Conservation (phyloP, 2,888 invertebrate species). For the Acronicta psi region DNA sequence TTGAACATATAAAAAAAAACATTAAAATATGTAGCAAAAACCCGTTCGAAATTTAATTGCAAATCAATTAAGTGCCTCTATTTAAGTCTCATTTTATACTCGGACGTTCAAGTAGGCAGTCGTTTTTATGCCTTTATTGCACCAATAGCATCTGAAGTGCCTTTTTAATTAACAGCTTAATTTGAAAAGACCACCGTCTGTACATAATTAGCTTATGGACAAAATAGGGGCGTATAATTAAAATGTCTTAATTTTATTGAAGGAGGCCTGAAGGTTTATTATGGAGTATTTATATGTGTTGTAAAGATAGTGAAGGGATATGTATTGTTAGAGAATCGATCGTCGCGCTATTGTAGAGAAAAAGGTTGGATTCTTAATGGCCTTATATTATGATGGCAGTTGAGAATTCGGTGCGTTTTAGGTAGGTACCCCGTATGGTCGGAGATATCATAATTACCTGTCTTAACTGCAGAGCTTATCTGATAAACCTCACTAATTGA, state of each 20-base stretch:
- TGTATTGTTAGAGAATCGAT: constrained; percentile 24
- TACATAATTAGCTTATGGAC: constrained; percentile 69
- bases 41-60: constrained; percentile 66
- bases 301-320: constrained; percentile 69
- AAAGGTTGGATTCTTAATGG: constrained; percentile 9
- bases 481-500: constrained; percentile 19
- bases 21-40: constrained; percentile 58
- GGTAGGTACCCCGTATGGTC: neutral
- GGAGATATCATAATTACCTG: neutral
- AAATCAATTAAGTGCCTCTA: constrained; percentile 71
- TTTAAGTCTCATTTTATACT: constrained; percentile 69
- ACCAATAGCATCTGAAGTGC: constrained; percentile 78
- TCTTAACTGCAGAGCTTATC: constrained; percentile 23
- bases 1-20: constrained; percentile 38
- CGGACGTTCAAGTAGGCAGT: constrained; percentile 82
- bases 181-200: constrained; percentile 86
- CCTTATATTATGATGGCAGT: constrained; percentile 12
- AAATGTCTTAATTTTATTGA: constrained; percentile 88
- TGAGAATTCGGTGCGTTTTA: neutral
- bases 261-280: constrained; percentile 74
- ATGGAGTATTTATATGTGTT: constrained; percentile 69
- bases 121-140: constrained; percentile 81
- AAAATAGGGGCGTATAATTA: constrained; percentile 86
- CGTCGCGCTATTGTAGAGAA: constrained; percentile 16
- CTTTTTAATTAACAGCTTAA: constrained; percentile 85